phyloP scores from a whole-genome alignment of 2,797 vertebrate genomes.

The Syncerus caffer region DNA sequence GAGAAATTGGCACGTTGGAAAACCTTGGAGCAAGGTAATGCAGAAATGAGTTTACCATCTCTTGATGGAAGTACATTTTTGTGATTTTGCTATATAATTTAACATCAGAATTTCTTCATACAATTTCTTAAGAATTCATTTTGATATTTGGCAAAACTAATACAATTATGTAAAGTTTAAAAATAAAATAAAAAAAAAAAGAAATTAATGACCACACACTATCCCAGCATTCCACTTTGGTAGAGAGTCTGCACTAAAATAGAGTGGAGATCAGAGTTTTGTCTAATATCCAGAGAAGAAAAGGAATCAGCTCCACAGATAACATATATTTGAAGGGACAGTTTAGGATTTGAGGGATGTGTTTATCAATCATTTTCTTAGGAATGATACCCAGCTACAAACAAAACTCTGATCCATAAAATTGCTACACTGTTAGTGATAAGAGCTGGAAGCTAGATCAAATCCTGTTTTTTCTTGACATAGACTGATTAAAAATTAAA shows the following conservation, averaged over 20 bases:
- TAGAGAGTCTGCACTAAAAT: not conserved
- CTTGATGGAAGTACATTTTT: not conserved
- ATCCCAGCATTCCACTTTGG: not conserved
- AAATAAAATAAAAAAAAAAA: too few species aligned
- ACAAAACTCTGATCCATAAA: not conserved
- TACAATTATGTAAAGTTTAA: too few species aligned
- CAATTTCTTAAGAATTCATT: not conserved
- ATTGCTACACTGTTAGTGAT: not conserved
- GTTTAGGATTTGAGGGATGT: not conserved
- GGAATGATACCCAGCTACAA: not conserved
- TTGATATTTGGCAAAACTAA: too few species aligned
- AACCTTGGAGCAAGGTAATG: not conserved
- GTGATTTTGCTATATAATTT: not conserved
- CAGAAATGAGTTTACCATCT: not conserved
- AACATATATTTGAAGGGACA: not conserved
- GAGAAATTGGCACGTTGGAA: rapidly evolving
- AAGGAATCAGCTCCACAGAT: not conserved
- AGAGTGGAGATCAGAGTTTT: not conserved
- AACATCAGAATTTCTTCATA: not conserved
- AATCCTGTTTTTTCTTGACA: not conserved
- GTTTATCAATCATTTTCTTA: not conserved
- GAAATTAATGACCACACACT: not conserved
- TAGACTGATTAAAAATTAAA: not conserved
- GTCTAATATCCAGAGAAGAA: slow-evolving; percentile 7
- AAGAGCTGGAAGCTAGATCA: not conserved